Base-by-base conservation (phyloP, 2,797 vertebrate genomes). In the Columba guinea region DNA sequence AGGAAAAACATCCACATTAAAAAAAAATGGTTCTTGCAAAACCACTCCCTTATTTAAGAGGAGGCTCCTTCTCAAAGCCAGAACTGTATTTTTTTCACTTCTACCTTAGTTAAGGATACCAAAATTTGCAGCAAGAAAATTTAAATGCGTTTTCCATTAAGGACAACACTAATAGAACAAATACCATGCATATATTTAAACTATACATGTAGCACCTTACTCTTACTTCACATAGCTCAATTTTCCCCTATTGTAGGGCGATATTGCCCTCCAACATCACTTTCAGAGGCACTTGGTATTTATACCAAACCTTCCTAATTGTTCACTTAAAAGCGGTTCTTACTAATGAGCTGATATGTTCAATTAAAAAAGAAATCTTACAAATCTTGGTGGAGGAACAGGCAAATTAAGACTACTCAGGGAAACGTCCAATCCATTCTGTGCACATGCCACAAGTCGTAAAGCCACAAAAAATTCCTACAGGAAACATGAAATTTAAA, bases 391-490 rank as follows among this genome's bases (percentile, higher is more conserved):
- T 63, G 99, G 98, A 96, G 99, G 99, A 97, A 99, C 99, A 91
- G 98, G 97, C 95, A 98, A 96, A 89, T 98, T 98, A 94, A 99
- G 98, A 97, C 98, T 99, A 97, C 97, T 99, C 94, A 98, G 98
- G 60, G 98, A 98, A 98, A 99, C 98, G 91, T 99, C 99, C 97
- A 99, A 97, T 97, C 99, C 99, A 98, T 99, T 99, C 97, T 99
- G 99, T 76, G 99, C 99, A 97, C 99, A 99, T 7, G 99, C 99
- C 95, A 99, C 99, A 94, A 99, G 98, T 77, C 99, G 98, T 88
- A 99, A 96, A 9, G 99, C 99, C 95, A 99, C 98, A 97, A 99
- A 99, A 97, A 99, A 99, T 98, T 99, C 99, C 99, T 99, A 95
- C 46, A 91, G 93, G 69, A 97, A 84, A 93, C 93, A 53, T 30